Percentiles rank a stretch among this genome's conserved stretches.
Conservation (phyloP, 2,113 vertebrate genomes). For the Colius striatus region DNA sequence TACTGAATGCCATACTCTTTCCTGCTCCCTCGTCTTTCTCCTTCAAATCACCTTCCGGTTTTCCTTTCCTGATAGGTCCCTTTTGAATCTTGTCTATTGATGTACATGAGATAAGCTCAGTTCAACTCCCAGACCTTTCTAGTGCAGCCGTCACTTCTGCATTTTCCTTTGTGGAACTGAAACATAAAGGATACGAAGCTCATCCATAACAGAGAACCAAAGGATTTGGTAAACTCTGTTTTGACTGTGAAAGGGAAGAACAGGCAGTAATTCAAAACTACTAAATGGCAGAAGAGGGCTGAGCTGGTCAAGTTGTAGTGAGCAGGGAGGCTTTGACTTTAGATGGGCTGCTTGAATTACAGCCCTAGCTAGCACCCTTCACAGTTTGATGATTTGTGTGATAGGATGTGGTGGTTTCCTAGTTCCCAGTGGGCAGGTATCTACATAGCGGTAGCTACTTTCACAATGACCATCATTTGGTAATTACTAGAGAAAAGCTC, state of each 20-base stretch:
- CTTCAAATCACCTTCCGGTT: slow-evolving; percentile 37
- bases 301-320: neutral
- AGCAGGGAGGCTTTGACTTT: neutral
- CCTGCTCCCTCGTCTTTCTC: neutral
- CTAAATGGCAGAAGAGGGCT: neutral
- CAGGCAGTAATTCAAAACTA: neutral
- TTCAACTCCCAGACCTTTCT: slow-evolving; percentile 40
- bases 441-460: neutral
- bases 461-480: slow-evolving; percentile 1
- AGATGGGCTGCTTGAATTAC: slow-evolving; percentile 3
- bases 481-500: neutral
- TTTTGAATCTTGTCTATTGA: slow-evolving; percentile 46
- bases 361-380: neutral
- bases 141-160: slow-evolving; percentile 3
- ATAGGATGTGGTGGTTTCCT: neutral
- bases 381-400: neutral
- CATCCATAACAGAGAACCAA: neutral
- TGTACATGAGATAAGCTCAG: slow-evolving; percentile 11
- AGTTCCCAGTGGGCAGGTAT: neutral
- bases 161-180: slow-evolving; percentile 40
- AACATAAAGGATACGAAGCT: neutral
- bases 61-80: neutral
- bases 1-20: neutral
- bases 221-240: slow-evolving; percentile 1
- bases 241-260: neutral